A percentile compares a stretch with the other conserved stretches of the same genome.
Evolutionary conservation across 2,113 vertebrate species (phyloP).

Genomic region (Corydoras sp.): DNA sequence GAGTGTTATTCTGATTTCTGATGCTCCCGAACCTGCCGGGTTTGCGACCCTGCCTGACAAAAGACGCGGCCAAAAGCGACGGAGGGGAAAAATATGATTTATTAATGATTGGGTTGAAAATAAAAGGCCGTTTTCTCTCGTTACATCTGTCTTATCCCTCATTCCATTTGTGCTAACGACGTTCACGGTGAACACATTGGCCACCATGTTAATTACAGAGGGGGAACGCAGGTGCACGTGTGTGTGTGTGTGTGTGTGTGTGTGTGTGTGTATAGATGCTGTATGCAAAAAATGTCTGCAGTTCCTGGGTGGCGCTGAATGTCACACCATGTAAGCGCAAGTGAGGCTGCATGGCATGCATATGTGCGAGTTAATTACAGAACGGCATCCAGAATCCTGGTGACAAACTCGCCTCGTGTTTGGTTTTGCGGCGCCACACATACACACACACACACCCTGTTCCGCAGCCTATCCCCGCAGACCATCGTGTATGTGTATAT

Average conservation of each 20-base stretch:
- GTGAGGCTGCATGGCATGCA: conserved; percentile 2
- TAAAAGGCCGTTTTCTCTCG: conserved; percentile 21
- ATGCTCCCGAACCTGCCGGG: conserved; percentile 12
- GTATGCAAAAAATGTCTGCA: no score
- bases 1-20: background rate
- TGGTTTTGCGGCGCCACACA: background rate
- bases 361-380: conserved; percentile 31
- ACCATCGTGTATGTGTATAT: background rate
- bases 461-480: conserved; percentile 29
- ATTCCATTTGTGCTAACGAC: conserved; percentile 38
- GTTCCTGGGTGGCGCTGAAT: no score
- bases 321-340: background rate
- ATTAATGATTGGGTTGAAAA: no score
- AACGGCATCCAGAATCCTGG: conserved; percentile 19
- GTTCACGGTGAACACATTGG: conserved; percentile 34
- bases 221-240: conserved; percentile 6
- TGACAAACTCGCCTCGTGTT: conserved; percentile 30
- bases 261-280: background rate
- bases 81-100: no score
- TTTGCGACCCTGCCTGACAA: conserved; percentile 1
- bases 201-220: background rate
- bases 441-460: background rate
- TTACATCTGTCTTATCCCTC: conserved; percentile 32
- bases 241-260: background rate
- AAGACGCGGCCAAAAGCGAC: background rate